A percentile compares a stretch with the other conserved stretches of the same genome.
Conservation (phyloP, 2,797 vertebrate species). For the Coregonus ussuriensis region DNA sequence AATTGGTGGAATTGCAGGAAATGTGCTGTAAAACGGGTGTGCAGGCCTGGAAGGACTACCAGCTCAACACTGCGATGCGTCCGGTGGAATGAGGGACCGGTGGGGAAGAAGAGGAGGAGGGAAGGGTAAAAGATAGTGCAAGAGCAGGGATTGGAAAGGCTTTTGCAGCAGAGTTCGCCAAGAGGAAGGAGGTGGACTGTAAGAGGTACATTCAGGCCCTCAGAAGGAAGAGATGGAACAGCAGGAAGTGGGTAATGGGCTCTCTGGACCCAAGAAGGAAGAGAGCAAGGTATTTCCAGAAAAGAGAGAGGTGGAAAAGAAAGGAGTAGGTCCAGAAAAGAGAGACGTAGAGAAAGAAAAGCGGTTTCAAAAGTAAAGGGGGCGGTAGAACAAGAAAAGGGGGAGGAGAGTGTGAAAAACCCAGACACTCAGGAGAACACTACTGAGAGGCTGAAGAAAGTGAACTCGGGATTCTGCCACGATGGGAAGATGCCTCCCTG, state of each 20-base stretch:
- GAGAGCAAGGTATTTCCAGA: background rate
- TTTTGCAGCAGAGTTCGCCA: background rate
- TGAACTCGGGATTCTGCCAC: conserved; percentile 26
- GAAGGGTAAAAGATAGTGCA: no score
- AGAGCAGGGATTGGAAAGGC: background rate
- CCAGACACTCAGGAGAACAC: background rate
- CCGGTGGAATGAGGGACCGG: background rate
- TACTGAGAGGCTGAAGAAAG: background rate
- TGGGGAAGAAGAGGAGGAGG: background rate
- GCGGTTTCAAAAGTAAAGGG: background rate
- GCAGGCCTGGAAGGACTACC: conserved; percentile 23
- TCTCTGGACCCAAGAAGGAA: background rate
- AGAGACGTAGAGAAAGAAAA: background rate
- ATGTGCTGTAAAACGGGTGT: no score
- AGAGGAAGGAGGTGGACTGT: background rate
- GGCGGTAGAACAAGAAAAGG: background rate
- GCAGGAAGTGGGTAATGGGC: background rate
- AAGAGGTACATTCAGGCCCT: background rate
- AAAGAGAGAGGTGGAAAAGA: background rate
- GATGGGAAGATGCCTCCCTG: conserved; percentile 9
- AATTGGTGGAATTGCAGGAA: no score
- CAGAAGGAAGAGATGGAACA: background rate
- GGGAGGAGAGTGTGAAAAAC: background rate
- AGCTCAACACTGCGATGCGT: background rate
- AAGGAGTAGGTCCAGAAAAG: background rate